These are phyloP conservation scores for Heliconius erato DNA, from an alignment of 2,888 invertebrate genomes.

Conservation along the genomic window DNA sequence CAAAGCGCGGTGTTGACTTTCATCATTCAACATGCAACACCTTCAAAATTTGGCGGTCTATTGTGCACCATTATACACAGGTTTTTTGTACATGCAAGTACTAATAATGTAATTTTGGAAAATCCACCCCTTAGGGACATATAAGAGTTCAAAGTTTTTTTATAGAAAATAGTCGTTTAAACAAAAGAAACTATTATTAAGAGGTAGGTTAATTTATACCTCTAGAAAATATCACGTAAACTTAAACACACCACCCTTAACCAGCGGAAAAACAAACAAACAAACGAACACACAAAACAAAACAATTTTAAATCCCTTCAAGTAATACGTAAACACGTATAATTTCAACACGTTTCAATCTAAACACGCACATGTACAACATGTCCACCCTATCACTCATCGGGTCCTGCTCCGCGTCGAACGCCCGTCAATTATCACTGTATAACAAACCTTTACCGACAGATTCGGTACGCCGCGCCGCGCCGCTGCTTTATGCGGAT, in stretches of 20 bases:
- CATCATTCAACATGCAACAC: too few species aligned
- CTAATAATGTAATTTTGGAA: background rate
- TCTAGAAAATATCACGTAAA: background rate
- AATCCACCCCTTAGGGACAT: background rate
- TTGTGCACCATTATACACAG: too few species aligned
- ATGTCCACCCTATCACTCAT: slow-evolving; percentile 53
- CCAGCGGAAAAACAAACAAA: background rate
- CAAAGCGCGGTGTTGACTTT: too few species aligned
- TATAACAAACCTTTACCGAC: slow-evolving; percentile 59
- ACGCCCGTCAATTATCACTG: slow-evolving; percentile 57
- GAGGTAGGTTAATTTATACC: background rate
- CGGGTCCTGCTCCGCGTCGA: slow-evolving; percentile 44
- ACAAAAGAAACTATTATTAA: background rate
- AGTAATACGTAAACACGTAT: background rate
- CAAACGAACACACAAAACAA: background rate
- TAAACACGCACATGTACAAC: slow-evolving; percentile 16
- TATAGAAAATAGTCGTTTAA: background rate
- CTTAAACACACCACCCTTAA: background rate
- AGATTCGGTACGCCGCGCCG: slow-evolving; percentile 16
- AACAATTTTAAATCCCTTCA: background rate
- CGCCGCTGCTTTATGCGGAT: slow-evolving; percentile 11
- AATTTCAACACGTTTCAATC: background rate
- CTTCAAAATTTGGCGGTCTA: too few species aligned
- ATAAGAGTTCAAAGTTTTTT: too few species aligned
- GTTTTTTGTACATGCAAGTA: too few species aligned